phyloP scores from a whole-genome alignment of 2,113 vertebrate genomes.

The Psittacula cyanocephala region DNA sequence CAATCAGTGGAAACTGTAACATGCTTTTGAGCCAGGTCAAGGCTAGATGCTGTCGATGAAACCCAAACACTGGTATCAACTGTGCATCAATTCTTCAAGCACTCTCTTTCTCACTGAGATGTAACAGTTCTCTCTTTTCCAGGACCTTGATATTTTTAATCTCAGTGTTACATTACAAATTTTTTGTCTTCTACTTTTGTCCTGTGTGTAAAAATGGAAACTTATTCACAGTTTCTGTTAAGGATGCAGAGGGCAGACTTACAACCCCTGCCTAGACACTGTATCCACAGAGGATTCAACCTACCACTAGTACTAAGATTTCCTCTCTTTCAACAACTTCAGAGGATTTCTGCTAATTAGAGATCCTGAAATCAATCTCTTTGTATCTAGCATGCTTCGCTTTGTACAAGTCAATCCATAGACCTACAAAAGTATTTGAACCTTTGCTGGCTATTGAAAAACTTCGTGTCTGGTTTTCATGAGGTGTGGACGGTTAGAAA shows the following conservation, averaged over 20 bases:
- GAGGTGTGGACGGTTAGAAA: background rate
- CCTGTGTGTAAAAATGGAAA: background rate
- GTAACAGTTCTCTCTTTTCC: background rate
- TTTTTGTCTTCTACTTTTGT: background rate
- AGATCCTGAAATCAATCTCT: background rate
- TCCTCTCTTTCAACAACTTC: background rate
- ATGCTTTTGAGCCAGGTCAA: background rate
- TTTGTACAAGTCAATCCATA: background rate
- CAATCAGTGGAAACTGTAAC: background rate
- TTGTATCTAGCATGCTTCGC: background rate
- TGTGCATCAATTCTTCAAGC: fast-evolving
- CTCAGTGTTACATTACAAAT: background rate
- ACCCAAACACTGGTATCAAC: background rate
- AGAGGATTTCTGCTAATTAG: background rate
- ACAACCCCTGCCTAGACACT: background rate
- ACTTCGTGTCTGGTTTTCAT: background rate
- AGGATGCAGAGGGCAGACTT: background rate
- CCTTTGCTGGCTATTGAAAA: background rate
- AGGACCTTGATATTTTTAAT: background rate
- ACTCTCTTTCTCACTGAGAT: background rate
- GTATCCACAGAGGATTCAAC: background rate
- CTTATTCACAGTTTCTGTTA: background rate
- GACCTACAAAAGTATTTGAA: background rate
- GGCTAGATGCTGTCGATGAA: background rate
- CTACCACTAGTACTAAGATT: background rate